Conservation (phyloP, 2,113 vertebrate species). For the Anser cygnoides region DNA sequence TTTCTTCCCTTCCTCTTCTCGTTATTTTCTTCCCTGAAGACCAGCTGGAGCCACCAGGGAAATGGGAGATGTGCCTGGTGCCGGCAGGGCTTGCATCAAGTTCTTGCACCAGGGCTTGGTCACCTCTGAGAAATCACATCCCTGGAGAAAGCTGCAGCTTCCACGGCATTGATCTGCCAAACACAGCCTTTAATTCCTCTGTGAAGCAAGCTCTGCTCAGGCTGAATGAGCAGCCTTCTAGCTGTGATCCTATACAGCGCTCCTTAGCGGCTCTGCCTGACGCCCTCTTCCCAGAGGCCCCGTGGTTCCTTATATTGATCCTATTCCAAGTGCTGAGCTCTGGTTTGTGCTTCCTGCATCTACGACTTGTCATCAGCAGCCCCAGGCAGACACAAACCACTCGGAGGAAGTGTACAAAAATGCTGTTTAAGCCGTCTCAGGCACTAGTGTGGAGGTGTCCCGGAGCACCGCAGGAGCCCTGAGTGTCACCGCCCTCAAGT, state of each 20-base stretch:
- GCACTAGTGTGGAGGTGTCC: neutral
- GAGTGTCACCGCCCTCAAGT: neutral
- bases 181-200: neutral
- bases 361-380: neutral
- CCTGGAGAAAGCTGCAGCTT: neutral
- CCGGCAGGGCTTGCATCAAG: neutral
- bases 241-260: neutral
- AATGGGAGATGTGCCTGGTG: neutral
- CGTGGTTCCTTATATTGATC: neutral
- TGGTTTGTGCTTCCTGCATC: neutral
- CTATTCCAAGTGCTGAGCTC: neutral
- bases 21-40: neutral
- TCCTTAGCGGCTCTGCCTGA: neutral
- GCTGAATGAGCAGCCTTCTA: neutral
- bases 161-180: neutral
- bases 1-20: neutral
- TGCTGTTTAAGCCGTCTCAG: neutral
- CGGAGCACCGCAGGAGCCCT: neutral
- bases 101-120: neutral
- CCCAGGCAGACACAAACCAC: neutral
- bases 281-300: neutral
- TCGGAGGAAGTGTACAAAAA: neutral
- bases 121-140: neutral
- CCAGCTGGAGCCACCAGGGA: neutral
- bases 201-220: neutral